These are phyloP conservation scores for Strix aluco DNA, from an alignment of 2,113 vertebrate genomes.

Conservation along the genomic window DNA sequence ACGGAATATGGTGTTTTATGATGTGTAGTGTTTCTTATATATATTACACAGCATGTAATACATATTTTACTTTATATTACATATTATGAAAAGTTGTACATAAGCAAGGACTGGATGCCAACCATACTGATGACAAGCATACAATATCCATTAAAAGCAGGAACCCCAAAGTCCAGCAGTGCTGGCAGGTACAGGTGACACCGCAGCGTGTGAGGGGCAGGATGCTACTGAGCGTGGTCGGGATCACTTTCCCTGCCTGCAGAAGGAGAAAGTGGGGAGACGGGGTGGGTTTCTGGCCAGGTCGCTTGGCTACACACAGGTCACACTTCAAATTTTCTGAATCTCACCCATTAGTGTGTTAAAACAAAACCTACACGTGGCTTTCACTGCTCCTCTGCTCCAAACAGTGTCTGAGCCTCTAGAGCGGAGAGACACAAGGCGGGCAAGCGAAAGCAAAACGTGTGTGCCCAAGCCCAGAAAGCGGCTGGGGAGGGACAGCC, in stretches of 20 bases:
- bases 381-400: neutral
- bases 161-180: neutral
- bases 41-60: too few relatives aligned
- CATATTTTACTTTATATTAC: neutral
- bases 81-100: neutral
- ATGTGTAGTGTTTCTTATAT: neutral
- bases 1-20: neutral
- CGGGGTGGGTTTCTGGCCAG: rapidly evolving
- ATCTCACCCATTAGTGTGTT: neutral
- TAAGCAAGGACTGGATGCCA: neutral
- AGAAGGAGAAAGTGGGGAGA: rapidly evolving
- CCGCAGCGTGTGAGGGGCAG: neutral
- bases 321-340: neutral
- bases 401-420: neutral
- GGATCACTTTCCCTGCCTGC: neutral
- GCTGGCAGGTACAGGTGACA: neutral
- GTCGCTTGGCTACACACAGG: neutral
- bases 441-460: neutral
- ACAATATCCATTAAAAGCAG: neutral
- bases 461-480: neutral
- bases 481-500: neutral
- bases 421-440: neutral
- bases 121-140: neutral
- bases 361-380: neutral
- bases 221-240: neutral